Conservation (phyloP, 2,113 vertebrate genomes). For the Corvus hawaiiensis region DNA sequence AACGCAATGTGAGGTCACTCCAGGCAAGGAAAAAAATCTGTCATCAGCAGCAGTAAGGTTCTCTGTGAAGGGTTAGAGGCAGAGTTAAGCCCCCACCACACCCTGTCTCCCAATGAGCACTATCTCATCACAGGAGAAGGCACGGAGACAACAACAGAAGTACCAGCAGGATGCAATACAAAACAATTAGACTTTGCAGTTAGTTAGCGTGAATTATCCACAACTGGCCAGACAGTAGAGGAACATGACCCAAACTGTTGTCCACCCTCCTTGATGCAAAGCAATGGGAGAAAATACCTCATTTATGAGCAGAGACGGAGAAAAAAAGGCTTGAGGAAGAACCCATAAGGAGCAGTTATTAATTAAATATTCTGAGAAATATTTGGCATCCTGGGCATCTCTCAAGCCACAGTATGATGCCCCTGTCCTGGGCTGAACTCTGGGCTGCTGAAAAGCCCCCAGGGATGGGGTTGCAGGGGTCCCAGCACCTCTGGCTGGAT, state of each 20-base stretch:
- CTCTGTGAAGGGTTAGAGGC: not conserved
- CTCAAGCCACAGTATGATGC: not conserved
- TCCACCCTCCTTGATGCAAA: not conserved
- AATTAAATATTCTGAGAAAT: not conserved
- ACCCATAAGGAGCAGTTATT: not conserved
- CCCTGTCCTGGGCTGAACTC: not conserved
- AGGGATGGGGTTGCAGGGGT: too few relatives aligned
- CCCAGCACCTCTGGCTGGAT: not conserved
- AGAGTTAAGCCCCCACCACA: not conserved
- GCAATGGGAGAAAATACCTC: not conserved
- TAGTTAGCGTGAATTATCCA: accelerated
- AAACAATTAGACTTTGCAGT: not conserved
- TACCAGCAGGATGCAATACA: not conserved
- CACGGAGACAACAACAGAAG: accelerated
- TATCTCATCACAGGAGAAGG: not conserved
- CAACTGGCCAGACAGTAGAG: accelerated
- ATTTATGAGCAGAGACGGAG: not conserved
- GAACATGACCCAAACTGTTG: not conserved
- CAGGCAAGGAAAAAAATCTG: not conserved
- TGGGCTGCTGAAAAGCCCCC: not conserved
- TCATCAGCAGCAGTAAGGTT: not conserved
- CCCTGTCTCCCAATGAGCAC: accelerated
- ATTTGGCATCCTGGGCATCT: not conserved
- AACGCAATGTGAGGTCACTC: accelerated
- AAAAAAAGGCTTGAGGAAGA: not conserved